Conservation (phyloP, 2,888 invertebrate species). For the Ormyrus labotus region DNA sequence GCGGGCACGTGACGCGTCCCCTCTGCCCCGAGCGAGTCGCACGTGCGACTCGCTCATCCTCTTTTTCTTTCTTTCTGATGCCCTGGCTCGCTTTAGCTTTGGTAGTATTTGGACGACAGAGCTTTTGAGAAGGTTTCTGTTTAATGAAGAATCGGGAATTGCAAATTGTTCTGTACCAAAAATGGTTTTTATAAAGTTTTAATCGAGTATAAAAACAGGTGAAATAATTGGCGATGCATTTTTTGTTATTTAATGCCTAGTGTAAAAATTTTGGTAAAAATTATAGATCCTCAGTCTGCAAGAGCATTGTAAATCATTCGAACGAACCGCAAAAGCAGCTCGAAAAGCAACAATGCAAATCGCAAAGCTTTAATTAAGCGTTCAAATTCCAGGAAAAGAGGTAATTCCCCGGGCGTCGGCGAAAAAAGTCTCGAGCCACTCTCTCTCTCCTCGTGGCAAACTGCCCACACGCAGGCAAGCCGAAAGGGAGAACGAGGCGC, state of each 20-base stretch:
- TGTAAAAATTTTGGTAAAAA: constrained; percentile 7
- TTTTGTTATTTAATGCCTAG: too few relatives aligned
- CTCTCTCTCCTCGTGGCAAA: too few relatives aligned
- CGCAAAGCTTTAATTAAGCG: constrained; percentile 50
- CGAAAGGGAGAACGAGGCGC: not conserved
- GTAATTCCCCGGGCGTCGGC: constrained; percentile 3
- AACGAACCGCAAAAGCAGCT: constrained; percentile 1
- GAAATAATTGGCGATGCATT: too few relatives aligned
- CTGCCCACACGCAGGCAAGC: constrained; percentile 40
- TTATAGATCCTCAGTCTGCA: not conserved
- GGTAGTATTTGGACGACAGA: too few relatives aligned
- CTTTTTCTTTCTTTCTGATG: not conserved
- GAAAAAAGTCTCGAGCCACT: constrained; percentile 5
- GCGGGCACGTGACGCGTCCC: not conserved
- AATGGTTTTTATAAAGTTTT: too few relatives aligned
- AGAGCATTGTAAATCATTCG: not conserved
- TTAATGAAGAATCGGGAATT: too few relatives aligned
- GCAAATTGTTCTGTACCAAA: too few relatives aligned
- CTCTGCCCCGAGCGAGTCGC: not conserved
- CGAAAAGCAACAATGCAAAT: constrained; percentile 37
- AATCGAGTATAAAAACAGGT: too few relatives aligned
- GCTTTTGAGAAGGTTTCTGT: too few relatives aligned
- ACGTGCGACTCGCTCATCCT: not conserved
- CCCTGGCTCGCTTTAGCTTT: not conserved
- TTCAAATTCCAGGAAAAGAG: constrained; percentile 43